Evolutionary conservation across 2,113 vertebrate genomes (phyloP).

Genomic region (Gallinago paraguaiae): DNA sequence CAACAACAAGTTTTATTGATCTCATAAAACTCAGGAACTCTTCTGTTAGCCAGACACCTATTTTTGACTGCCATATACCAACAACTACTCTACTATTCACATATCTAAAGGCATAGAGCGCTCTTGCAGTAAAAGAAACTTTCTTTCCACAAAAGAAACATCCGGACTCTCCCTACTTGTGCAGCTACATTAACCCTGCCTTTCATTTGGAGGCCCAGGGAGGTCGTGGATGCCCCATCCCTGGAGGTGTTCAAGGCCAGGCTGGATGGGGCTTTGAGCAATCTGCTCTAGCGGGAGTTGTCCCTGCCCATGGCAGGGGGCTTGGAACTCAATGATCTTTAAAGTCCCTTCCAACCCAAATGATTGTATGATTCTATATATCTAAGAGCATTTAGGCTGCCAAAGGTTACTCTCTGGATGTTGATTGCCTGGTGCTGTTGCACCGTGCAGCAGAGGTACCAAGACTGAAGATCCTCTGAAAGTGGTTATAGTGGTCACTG

Average conservation of each 20-base stretch:
- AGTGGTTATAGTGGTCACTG: neutral
- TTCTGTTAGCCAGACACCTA: slow-evolving; percentile 18
- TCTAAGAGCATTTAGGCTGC: neutral
- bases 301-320: too few relatives aligned
- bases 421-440: neutral
- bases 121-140: neutral
- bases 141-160: neutral
- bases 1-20: slow-evolving; percentile 52
- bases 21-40: slow-evolving; percentile 34
- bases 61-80: neutral
- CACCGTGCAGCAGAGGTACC: neutral
- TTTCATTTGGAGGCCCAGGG: neutral
- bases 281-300: too few relatives aligned
- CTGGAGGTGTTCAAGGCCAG: too few relatives aligned
- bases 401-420: neutral
- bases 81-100: neutral
- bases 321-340: too few relatives aligned
- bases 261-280: too few relatives aligned
- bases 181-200: neutral
- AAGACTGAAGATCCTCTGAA: neutral
- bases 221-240: too few relatives aligned
- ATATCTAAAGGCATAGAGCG: neutral
- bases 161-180: neutral
- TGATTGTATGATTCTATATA: too few relatives aligned
- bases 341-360: too few relatives aligned